These are phyloP conservation scores for Aurelia aurita complex sp. Pacific DNA, from an alignment of 30 jellyfish, hydroid and myxozoan species.

Conservation along the genomic window DNA sequence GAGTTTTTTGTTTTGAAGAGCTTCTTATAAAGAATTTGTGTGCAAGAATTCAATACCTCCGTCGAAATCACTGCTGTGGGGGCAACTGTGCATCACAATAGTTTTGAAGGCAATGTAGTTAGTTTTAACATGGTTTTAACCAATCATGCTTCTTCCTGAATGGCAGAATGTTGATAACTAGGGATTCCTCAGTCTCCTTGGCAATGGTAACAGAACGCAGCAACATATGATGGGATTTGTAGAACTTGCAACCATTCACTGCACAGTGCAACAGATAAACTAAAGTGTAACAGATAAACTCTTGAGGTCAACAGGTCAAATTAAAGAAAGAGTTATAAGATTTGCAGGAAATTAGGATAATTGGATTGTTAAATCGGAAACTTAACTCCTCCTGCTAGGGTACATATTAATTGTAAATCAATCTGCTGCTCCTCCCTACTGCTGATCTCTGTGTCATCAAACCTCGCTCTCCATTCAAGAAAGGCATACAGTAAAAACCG, in stretches of 20 bases:
- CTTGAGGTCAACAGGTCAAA: neutral
- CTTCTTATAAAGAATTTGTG: too few relatives aligned
- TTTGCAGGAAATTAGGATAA: constrained; percentile 35
- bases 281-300: neutral
- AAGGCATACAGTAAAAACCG: neutral
- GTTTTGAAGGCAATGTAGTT: too few relatives aligned
- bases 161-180: too few relatives aligned
- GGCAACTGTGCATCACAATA: too few relatives aligned
- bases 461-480: constrained; percentile 12
- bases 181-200: too few relatives aligned
- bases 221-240: neutral
- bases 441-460: constrained; percentile 11
- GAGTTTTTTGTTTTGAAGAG: too few relatives aligned
- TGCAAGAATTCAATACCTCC: too few relatives aligned
- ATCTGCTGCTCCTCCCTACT: constrained; percentile 48
- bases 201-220: too few relatives aligned
- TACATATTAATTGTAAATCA: constrained; percentile 15
- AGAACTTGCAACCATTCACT: neutral
- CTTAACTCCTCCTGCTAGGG: constrained; percentile 60
- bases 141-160: too few relatives aligned
- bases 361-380: constrained; percentile 28
- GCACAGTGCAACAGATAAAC: neutral
- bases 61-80: too few relatives aligned
- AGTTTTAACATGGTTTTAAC: too few relatives aligned
- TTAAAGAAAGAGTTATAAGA: constrained; percentile 9